A percentile compares a stretch with the other conserved stretches of the same genome.
Evolutionary conservation across 2,113 vertebrate species (phyloP).

Genomic region (Coracopsis vasa): DNA sequence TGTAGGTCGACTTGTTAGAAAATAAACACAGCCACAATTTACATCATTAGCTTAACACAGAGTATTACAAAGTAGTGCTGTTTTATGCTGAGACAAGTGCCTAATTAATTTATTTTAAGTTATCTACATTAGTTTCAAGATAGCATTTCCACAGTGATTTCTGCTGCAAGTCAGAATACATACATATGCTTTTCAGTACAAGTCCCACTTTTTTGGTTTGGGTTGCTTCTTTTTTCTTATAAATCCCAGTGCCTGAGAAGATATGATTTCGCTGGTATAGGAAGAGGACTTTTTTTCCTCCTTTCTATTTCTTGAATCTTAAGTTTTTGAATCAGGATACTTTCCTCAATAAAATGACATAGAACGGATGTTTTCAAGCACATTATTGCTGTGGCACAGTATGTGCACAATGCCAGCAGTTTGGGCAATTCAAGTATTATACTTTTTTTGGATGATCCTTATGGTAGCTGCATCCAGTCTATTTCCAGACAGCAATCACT

Average conservation of each 20-base stretch:
- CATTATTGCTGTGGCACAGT: neutral
- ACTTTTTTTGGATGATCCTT: neutral
- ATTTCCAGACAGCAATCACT: neutral
- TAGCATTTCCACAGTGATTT: neutral
- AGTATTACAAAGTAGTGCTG: neutral
- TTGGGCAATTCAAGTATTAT: neutral
- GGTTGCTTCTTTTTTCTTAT: neutral
- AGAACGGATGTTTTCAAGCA: neutral
- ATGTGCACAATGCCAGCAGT: neutral
- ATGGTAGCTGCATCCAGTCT: neutral
- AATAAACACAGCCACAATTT: neutral
- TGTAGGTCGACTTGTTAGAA: neutral
- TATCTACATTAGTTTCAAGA: neutral
- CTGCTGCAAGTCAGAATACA: neutral
- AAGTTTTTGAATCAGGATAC: neutral
- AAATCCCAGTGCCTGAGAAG: neutral
- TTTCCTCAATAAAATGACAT: neutral
- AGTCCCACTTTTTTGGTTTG: neutral
- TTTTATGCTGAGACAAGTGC: neutral
- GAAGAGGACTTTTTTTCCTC: neutral
- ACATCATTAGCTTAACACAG: neutral
- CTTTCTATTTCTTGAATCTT: neutral
- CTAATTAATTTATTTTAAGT: neutral
- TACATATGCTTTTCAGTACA: neutral
- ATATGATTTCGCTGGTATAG: neutral